Percentiles rank a stretch among this genome's conserved stretches.
These are phyloP conservation scores for Paracentrotus lividus DNA, from an alignment of 53 echinoderm and acorn worm genomes.

Conservation along the genomic window DNA sequence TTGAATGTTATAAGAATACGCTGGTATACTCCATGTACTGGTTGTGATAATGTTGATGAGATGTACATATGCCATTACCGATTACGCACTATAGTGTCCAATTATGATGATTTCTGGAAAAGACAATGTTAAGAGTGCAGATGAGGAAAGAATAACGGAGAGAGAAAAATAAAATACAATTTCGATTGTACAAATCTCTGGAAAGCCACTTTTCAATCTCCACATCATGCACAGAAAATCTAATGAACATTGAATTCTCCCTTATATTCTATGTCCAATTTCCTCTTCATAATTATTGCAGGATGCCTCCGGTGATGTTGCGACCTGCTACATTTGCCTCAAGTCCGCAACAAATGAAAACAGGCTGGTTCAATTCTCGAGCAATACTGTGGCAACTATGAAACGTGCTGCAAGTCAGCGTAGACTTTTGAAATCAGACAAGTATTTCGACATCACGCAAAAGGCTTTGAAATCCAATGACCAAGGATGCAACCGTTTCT, in stretches of 20 bases:
- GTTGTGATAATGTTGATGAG: no score
- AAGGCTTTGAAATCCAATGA: neutral
- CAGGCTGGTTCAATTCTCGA: neutral
- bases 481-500: neutral
- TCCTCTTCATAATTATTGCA: neutral
- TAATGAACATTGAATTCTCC: neutral
- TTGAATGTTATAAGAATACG: no score
- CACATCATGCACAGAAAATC: no score
- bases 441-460: neutral
- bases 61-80: no score
- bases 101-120: no score
- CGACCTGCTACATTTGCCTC: neutral
- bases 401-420: constrained; percentile 12
- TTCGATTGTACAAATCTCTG: no score
- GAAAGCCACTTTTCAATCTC: no score
- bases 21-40: no score
- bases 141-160: no score
- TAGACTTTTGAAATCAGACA: constrained; percentile 42
- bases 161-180: no score
- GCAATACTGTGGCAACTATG: neutral
- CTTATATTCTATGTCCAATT: neutral
- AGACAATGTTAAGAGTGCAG: no score
- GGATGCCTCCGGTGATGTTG: neutral
- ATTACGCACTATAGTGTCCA: no score
- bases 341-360: neutral